Evolutionary conservation across 1,140 invertebrate genomes (phyloP), one percentile per base, ranked within the genome.

Genomic region (Lerema accius): DNA sequence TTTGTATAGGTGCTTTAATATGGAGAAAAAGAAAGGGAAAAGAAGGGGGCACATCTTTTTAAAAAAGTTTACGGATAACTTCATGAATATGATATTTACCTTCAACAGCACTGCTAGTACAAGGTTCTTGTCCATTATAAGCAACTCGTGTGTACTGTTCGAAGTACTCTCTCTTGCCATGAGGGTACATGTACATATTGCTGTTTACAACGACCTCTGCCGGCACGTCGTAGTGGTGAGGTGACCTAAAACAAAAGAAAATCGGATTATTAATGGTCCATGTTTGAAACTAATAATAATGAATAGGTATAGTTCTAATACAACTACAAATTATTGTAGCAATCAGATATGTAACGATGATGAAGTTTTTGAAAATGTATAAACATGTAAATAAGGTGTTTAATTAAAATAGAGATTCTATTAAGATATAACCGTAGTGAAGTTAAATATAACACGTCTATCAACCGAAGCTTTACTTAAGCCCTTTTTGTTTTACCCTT

Each of bases 151-250:
- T 71, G 48, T 86, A 88, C 42, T 88, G 85, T 35, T 90, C 87
- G 40, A 82, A 88, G 63, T 86, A 89, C 39, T 90, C 87, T n/a
- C 87, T 71, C 60, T 90, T 90, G 0, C 78, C 78, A 13, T 77
- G 82, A 4, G 84, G 81, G 49, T 89, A 89, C 78, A 83, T 79
- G 50, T 84, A 89, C 83, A 89, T 87, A 39, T 78, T 86, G 58
- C 84, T 85, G 72, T 86, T 87, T 0, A 86, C 76, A 0, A 82
- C 72, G 5, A 87, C 59, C 5, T 90, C 87, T 23, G 82, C 68
- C 1, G 80, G 63, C 0, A 76, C 72, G 26, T 90, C 87, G 67
- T 86, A 90, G 63, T 89, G 87, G 45, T 85, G 72, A 0, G 87
- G 87, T 11, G 87, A 90, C 64, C 87, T 90, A 68, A 4, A 35